Base-by-base conservation (phyloP, 1,140 invertebrate species). In the Drosophila virilis region DNA sequence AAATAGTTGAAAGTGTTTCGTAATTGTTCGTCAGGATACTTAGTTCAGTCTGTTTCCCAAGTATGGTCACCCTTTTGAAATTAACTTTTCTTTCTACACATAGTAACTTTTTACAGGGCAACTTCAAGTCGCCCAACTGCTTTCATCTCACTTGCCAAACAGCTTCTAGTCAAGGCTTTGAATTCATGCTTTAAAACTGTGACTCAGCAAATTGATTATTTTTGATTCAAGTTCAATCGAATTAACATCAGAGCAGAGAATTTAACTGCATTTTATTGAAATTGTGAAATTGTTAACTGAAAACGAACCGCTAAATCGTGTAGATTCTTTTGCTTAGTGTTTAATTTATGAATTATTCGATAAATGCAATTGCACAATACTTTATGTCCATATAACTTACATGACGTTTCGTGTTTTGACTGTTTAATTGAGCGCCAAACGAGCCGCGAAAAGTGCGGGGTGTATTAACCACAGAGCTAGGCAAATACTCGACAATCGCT, bases 311-410 rank as follows among this genome's bases (percentile, higher is more conserved):
- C 6, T 9, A 51, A 51, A 33, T 50, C 3, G 10, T 28, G 8
- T 1, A 5, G 2, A 5, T 38, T 10, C 12, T 38, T 12, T 10
- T 38, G 38, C 38, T 13, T 6, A 42, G 38, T 9, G 12, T 42
- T 4, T n/a, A 42, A 42, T 38, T 12, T 38, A 9, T 38, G 37
- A 10, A 12, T 5, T 10, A 38, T 42, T 17, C 7, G 45, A 10
- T 38, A 40, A 17, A 57, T 13, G 8, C 22, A 58, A 40, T 12
- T 55, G 9, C 17, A 5, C 52, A 55, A 54, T 55, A 8, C 13
- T 28, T 62, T 54, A 54, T 71, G 61, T 65, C 45, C 50, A 72
- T 37, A 37, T 33, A 52, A 67, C 59, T 57, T n/a, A 51, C 35
- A 37, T 33, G 28, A 35, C 12, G 9, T 51, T 43, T 28, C 69